These are phyloP conservation scores for Tuta absoluta DNA, from an alignment of 2,888 invertebrate species.

Conservation along the genomic window DNA sequence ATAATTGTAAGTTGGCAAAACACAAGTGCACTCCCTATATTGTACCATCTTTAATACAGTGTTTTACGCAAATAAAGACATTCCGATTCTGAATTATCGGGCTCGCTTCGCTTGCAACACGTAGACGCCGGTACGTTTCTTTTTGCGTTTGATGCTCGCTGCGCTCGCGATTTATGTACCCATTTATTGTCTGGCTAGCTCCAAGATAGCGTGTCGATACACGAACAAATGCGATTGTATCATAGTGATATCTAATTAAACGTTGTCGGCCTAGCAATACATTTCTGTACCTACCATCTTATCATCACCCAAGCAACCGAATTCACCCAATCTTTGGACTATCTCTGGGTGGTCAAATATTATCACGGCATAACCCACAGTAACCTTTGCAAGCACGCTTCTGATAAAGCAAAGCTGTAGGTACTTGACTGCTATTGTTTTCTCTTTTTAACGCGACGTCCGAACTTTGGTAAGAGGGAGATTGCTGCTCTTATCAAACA, in stretches of 20 bases:
- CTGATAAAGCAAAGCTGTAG: not conserved
- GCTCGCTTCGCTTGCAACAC: too few species aligned
- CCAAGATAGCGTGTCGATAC: too few species aligned
- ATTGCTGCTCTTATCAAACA: not conserved
- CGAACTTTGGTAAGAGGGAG: not conserved
- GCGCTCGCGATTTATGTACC: too few species aligned
- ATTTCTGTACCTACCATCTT: not conserved
- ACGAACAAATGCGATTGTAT: not conserved
- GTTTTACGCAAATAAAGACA: too few species aligned
- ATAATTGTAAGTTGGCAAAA: too few species aligned
- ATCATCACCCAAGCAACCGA: not conserved
- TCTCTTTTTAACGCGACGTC: not conserved
- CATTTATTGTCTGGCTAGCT: too few species aligned
- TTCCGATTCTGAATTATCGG: too few species aligned
- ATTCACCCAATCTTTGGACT: not conserved
- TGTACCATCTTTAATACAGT: too few species aligned
- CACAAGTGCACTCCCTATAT: too few species aligned
- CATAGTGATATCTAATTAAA: not conserved
- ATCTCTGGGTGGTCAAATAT: not conserved
- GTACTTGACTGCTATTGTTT: not conserved
- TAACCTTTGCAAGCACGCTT: conserved; percentile 7
- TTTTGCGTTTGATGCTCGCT: too few species aligned
- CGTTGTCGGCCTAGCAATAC: not conserved
- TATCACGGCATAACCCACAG: not conserved
- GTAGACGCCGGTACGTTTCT: too few species aligned